These are phyloP conservation scores for Gymnoscopelus microlampas DNA, from an alignment of 2,797 vertebrate genomes.

Conservation along the genomic window DNA sequence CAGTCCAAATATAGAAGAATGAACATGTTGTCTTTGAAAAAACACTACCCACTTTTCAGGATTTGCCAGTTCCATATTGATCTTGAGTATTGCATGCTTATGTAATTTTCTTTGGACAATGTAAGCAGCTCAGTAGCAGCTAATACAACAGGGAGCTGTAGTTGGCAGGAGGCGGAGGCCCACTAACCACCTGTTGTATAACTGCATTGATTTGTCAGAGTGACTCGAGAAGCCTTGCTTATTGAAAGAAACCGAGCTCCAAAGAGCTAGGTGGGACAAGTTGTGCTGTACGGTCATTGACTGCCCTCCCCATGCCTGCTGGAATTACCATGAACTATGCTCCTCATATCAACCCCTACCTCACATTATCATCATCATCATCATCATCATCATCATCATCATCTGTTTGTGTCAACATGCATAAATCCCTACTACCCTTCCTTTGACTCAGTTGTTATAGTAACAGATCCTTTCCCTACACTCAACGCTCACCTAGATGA, in stretches of 20 bases:
- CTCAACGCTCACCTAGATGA: slow-evolving; percentile 60
- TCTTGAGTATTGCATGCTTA: slow-evolving; percentile 46
- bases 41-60: slow-evolving; percentile 38
- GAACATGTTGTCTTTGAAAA: slow-evolving; percentile 50
- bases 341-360: not conserved
- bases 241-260: slow-evolving; percentile 65
- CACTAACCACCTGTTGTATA: slow-evolving; percentile 71
- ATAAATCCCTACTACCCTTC: slow-evolving; percentile 58
- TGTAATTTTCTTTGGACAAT: slow-evolving; percentile 56
- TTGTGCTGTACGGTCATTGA: slow-evolving; percentile 41
- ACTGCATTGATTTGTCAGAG: slow-evolving; percentile 72
- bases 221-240: slow-evolving; percentile 35
- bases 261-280: slow-evolving; percentile 46
- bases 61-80: slow-evolving; percentile 53
- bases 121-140: slow-evolving; percentile 46
- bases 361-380: not conserved
- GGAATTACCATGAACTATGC: slow-evolving; percentile 36
- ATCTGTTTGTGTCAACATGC: slow-evolving; percentile 31
- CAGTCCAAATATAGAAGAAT: slow-evolving; percentile 45
- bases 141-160: slow-evolving; percentile 50
- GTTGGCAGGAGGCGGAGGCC: slow-evolving; percentile 49
- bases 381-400: slow-evolving; percentile 14
- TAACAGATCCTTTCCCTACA: slow-evolving; percentile 56
- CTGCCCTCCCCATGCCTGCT: slow-evolving; percentile 37
- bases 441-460: slow-evolving; percentile 72